Percentiles rank a stretch among this genome's conserved stretches.
Conservation (phyloP, 2,113 vertebrate species). For the Tamias sibiricus region DNA sequence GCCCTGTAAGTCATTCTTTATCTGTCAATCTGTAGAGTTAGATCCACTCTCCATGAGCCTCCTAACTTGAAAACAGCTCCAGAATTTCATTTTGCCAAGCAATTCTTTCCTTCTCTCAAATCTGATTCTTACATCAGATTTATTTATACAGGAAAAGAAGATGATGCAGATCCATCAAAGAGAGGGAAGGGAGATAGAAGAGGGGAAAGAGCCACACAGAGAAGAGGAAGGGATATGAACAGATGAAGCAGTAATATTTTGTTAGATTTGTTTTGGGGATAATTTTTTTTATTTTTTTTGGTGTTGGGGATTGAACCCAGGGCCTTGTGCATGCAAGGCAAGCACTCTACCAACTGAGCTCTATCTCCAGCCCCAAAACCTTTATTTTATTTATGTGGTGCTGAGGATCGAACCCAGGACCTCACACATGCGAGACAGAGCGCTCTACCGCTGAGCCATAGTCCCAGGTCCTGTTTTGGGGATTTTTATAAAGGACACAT, state of each 20-base stretch:
- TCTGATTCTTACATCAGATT: neutral
- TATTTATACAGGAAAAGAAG: neutral
- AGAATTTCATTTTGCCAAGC: neutral
- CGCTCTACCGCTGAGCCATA: too few relatives aligned
- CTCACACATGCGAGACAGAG: too few relatives aligned
- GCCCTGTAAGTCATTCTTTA: neutral
- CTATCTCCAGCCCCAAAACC: too few relatives aligned
- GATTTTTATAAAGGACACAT: neutral
- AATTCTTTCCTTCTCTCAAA: neutral
- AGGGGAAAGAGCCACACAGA: fast-evolving
- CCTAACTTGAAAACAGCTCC: neutral
- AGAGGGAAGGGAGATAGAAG: neutral
- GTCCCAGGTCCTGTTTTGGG: too few relatives aligned
- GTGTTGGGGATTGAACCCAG: too few relatives aligned
- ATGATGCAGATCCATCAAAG: neutral
- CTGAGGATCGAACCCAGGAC: too few relatives aligned
- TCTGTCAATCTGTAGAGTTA: neutral
- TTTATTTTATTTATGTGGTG: too few relatives aligned
- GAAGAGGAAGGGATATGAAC: neutral
- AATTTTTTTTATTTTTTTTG: too few relatives aligned
- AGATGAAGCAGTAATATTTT: neutral
- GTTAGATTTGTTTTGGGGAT: neutral
- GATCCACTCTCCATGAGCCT: neutral
- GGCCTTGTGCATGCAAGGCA: too few relatives aligned
- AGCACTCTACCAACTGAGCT: too few relatives aligned